Base-by-base conservation (phyloP, 1,140 invertebrate genomes). In the Hormaphis cornu region DNA sequence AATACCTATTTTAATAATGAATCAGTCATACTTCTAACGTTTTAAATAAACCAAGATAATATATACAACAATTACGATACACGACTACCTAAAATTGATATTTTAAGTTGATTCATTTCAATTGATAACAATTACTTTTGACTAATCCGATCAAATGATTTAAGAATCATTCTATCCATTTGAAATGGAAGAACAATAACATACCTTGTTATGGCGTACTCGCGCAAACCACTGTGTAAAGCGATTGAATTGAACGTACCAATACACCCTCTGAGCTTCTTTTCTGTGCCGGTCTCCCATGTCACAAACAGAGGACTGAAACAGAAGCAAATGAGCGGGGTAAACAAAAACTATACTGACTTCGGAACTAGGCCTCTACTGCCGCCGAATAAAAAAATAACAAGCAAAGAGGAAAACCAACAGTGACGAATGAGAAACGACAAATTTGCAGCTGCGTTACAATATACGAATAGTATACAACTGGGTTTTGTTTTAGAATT, bases 241-340 rank as follows among this genome's bases (percentile, higher is more conserved):
- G 92, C 90, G 85, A 97, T 93, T 40, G 95, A 90, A 80, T 90
- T 95, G 76, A 96, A 96, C 63, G 93, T 96, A 70, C 93, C 93
- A 78, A 96, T 95, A 78, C 93, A 96, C n/a, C 93, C 93, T 72
- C 93, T 83, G 70, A 96, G 81, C 69, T 91, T 84, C 77, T 89
- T 86, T 76, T 97, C 95, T 77, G 91, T 90, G 18, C 96, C 95
- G 77, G 93, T 93, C 78, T 93, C 93, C 96, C 96, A 99, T 69
- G 96, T 98, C 30, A 99, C 96, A 85, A 99, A 99, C 75, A 99
- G 82, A 56, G 95, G 96, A 81, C 95, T 97, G 82, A 70, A 88
- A 89, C 80, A 73, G 77, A 75, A 58, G 26, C 14, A 40, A 58
- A 24, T 6, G 3, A 3, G 40, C 18, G 35, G 30, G 8, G 14